Conservation (phyloP, 2,888 invertebrate species). For the Lacanobia oleracea region DNA sequence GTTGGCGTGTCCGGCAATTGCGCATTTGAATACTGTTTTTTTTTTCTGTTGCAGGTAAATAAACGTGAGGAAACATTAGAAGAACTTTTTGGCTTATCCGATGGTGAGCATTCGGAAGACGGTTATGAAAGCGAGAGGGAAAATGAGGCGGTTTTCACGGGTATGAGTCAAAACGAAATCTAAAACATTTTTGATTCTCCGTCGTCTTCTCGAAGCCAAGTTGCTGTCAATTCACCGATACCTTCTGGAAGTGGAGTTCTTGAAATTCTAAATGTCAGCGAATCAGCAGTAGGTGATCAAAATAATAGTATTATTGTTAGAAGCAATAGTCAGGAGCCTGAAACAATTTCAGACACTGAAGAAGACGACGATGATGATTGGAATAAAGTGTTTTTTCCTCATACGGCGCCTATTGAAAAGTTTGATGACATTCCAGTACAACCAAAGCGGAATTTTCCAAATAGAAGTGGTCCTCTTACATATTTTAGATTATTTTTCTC, state of each 20-base stretch:
- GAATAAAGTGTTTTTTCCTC: slow-evolving; percentile 50
- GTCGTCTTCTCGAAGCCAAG: slow-evolving; percentile 41
- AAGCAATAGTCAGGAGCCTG: slow-evolving; percentile 15
- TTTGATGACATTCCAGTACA: slow-evolving; percentile 49
- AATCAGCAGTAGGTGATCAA: slow-evolving; percentile 38
- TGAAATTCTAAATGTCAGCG: slow-evolving; percentile 35
- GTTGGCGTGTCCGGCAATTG: slow-evolving; percentile 25
- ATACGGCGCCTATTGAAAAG: slow-evolving; percentile 42
- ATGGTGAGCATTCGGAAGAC: too few species aligned
- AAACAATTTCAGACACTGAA: slow-evolving; percentile 29
- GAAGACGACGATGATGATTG: slow-evolving; percentile 42
- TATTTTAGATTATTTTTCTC: slow-evolving; percentile 49
- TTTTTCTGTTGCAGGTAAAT: slow-evolving; percentile 40
- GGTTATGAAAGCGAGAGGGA: too few species aligned
- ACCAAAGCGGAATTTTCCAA: slow-evolving; percentile 42
- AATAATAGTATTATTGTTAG: slow-evolving; percentile 11
- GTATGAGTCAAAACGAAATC: too few species aligned
- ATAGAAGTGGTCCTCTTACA: slow-evolving; percentile 42
- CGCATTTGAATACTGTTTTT: slow-evolving; percentile 34
- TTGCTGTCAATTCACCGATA: slow-evolving; percentile 34
- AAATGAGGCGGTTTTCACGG: too few species aligned
- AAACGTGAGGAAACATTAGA: slow-evolving; percentile 1
- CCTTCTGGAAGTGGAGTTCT: slow-evolving; percentile 38
- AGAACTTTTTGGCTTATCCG: slow-evolving; percentile 4
- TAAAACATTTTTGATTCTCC: slow-evolving; percentile 25